Conservation (phyloP, 2,797 vertebrate genomes). For the Ptychadena robeensis region DNA sequence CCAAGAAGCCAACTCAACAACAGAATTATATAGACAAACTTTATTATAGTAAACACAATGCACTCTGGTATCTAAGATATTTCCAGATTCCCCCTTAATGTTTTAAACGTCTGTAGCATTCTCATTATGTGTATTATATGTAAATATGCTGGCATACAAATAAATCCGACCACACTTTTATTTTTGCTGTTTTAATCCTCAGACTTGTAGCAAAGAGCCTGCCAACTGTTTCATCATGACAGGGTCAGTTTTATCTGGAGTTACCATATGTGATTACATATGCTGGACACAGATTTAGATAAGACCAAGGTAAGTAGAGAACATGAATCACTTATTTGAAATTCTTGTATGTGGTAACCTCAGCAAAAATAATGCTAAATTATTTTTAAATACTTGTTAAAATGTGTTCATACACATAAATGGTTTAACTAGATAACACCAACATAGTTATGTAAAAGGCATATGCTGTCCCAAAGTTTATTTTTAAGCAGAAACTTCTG, state of each 20-base stretch:
- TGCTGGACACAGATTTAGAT: constrained; percentile 38
- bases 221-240: constrained; percentile 35
- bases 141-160: neutral
- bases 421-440: constrained; percentile 10
- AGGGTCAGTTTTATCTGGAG: constrained; percentile 31
- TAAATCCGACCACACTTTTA: constrained; percentile 2
- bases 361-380: neutral
- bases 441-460: constrained; percentile 27
- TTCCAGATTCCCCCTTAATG: neutral
- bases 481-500: neutral
- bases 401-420: neutral
- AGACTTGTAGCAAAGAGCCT: neutral
- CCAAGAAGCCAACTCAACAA: too few relatives aligned
- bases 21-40: neutral
- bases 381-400: constrained; percentile 14
- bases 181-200: neutral
- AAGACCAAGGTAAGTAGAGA: constrained; percentile 11
- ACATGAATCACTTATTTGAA: neutral
- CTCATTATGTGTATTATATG: neutral
- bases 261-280: constrained; percentile 38
- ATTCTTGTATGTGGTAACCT: neutral
- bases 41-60: too few relatives aligned
- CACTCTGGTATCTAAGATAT: neutral
- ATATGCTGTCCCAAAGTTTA: constrained; percentile 14
- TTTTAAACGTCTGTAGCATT: neutral